Conservation (phyloP, 2,888 invertebrate species). For the Melikaiella ostensackeni region DNA sequence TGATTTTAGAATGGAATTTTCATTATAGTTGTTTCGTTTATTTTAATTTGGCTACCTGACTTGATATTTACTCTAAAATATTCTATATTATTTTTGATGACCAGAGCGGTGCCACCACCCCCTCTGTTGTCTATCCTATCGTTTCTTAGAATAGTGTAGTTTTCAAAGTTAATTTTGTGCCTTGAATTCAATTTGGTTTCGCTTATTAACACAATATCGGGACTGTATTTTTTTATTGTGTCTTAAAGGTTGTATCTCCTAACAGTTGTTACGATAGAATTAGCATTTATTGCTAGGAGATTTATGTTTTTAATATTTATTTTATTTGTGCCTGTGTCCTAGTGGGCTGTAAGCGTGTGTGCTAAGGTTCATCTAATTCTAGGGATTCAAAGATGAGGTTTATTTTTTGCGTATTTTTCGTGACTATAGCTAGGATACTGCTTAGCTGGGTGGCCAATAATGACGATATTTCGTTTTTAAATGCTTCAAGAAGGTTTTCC, state of each 20-base stretch:
- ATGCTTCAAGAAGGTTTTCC: no score
- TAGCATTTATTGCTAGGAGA: conserved; percentile 36
- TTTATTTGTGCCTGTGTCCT: no score
- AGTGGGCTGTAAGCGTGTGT: no score
- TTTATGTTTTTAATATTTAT: not conserved
- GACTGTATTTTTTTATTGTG: conserved; percentile 1
- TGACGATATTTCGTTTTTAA: no score
- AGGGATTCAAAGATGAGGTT: no score
- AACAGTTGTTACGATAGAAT: conserved; percentile 31
- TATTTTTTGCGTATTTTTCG: no score
- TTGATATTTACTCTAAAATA: not conserved
- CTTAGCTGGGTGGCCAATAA: no score
- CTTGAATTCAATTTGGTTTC: conserved; percentile 47
- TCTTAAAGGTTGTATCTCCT: conserved; percentile 9
- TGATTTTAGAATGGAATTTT: conserved; percentile 7
- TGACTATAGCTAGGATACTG: no score
- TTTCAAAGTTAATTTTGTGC: conserved; percentile 39
- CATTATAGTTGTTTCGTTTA: conserved; percentile 41
- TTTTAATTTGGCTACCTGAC: not conserved
- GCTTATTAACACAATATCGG: conserved; percentile 41
- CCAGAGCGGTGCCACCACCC: conserved; percentile 44
- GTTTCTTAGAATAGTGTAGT: conserved; percentile 38
- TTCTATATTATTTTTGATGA: conserved; percentile 37
- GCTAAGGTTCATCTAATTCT: no score
- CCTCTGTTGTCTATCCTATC: conserved; percentile 34